A percentile compares a stretch with the other conserved stretches of the same genome.
Evolutionary conservation across 1,140 invertebrate genomes (phyloP).

Genomic region (Oedothorax gibbosus): DNA sequence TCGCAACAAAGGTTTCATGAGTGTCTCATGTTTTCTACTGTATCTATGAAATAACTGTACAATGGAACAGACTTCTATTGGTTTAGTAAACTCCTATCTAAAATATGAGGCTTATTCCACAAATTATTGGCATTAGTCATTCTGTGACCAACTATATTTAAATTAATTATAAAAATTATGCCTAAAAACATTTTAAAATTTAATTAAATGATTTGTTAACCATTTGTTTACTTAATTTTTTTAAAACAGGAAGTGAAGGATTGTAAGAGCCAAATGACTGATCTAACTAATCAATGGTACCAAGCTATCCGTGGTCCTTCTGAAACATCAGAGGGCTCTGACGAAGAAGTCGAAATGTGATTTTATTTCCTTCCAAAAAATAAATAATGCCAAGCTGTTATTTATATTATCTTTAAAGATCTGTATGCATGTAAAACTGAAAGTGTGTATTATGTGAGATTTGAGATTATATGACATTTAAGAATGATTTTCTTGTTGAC

Average conservation of each 20-base stretch:
- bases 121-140: not conserved
- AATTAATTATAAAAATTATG: not conserved
- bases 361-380: constrained; percentile 5
- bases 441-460: constrained; percentile 5
- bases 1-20: no score
- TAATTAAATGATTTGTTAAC: not conserved
- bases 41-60: no score
- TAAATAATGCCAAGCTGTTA: constrained; percentile 13
- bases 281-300: constrained; percentile 96
- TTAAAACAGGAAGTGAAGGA: constrained; percentile 87
- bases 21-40: no score
- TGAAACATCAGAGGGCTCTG: constrained; percentile 59
- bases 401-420: constrained; percentile 21
- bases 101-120: no score
- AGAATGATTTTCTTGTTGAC: not conserved
- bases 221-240: not conserved
- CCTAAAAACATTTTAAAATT: not conserved
- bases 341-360: constrained; percentile 60
- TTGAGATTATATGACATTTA: not conserved
- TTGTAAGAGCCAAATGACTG: constrained; percentile 95
- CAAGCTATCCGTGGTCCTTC: constrained; percentile 81
- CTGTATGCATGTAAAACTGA: not conserved
- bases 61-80: no score
- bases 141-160: not conserved
- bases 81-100: no score